Percentiles rank a stretch among this genome's conserved stretches.
Conservation (phyloP, 2,113 vertebrate species). For the Oncorhynchus nerka region DNA sequence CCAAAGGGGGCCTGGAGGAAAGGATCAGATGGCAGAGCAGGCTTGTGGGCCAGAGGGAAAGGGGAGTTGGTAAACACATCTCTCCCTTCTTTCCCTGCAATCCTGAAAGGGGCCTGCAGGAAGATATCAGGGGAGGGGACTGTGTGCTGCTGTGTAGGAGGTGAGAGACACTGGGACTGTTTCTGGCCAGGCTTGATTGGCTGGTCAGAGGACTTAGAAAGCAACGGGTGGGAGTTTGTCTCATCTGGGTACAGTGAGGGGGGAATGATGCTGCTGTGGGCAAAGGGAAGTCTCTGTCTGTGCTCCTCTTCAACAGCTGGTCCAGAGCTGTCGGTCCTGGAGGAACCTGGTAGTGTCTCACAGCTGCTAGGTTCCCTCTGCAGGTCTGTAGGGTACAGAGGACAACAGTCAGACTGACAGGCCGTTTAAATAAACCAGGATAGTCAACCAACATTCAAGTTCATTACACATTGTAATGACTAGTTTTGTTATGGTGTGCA, state of each 20-base stretch:
- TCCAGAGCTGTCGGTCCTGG: conserved; percentile 15
- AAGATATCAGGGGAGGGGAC: conserved; percentile 44
- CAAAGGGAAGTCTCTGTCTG: conserved; percentile 8
- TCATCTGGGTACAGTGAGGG: conserved; percentile 63
- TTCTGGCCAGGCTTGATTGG: conserved; percentile 43
- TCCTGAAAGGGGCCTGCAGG: conserved; percentile 58
- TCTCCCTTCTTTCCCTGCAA: conserved; percentile 57
- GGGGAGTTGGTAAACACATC: conserved; percentile 77
- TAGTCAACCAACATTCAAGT: background rate
- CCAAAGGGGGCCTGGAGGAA: conserved; percentile 89
- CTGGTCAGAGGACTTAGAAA: conserved; percentile 76
- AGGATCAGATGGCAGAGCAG: conserved; percentile 76
- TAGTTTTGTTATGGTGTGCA: background rate
- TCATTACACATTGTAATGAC: background rate
- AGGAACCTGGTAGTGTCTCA: background rate
- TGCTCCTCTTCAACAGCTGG: conserved; percentile 60
- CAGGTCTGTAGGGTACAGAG: conserved; percentile 55
- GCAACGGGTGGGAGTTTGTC: conserved; percentile 69
- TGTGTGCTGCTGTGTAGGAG: conserved; percentile 12
- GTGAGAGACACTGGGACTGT: conserved; percentile 8
- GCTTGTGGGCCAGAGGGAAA: conserved; percentile 63
- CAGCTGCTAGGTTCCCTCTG: conserved; percentile 48
- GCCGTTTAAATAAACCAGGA: background rate
- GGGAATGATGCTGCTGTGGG: conserved; percentile 29
- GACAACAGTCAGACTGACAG: background rate